These are phyloP conservation scores for Centruroides sculpturatus DNA, from an alignment of 1,140 invertebrate genomes.

Conservation along the genomic window DNA sequence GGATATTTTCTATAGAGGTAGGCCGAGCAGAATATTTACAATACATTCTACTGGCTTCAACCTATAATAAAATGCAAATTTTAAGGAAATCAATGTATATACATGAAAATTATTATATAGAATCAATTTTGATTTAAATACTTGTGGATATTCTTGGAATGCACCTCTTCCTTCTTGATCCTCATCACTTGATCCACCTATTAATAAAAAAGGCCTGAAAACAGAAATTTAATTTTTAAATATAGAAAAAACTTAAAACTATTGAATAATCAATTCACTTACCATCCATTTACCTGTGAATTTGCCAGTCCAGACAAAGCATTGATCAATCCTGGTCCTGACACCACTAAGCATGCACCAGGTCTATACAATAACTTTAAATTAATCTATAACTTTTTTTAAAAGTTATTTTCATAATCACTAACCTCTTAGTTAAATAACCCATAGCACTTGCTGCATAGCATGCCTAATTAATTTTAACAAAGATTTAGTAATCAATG, in stretches of 20 bases:
- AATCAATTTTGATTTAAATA: conserved; percentile 6
- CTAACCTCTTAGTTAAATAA: conserved; percentile 33
- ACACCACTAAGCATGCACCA: conserved; percentile 82
- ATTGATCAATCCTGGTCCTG: conserved; percentile 87
- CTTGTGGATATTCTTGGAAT: conserved; percentile 86
- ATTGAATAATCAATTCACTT: conserved; percentile 14
- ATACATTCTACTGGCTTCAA: conserved; percentile 64
- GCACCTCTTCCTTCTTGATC: conserved; percentile 88
- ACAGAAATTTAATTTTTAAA: background rate
- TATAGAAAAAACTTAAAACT: background rate
- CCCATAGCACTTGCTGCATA: conserved; percentile 90
- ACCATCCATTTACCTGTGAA: conserved; percentile 91
- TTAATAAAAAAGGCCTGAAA: conserved; percentile 64
- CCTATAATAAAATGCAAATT: conserved; percentile 26
- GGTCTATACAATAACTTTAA: conserved; percentile 42
- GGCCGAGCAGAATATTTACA: conserved; percentile 84
- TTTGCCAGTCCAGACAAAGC: conserved; percentile 88
- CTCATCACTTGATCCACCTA: conserved; percentile 75
- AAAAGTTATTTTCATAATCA: conserved; percentile 2
- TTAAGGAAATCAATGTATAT: too few species aligned
- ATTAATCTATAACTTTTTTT: background rate
- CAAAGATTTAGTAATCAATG: too few species aligned
- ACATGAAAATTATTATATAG: too few species aligned
- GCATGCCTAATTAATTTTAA: conserved; percentile 39
- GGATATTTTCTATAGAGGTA: conserved; percentile 61